Base-by-base conservation (phyloP, 2,888 invertebrate species). In the Philopedon plagiatum region DNA sequence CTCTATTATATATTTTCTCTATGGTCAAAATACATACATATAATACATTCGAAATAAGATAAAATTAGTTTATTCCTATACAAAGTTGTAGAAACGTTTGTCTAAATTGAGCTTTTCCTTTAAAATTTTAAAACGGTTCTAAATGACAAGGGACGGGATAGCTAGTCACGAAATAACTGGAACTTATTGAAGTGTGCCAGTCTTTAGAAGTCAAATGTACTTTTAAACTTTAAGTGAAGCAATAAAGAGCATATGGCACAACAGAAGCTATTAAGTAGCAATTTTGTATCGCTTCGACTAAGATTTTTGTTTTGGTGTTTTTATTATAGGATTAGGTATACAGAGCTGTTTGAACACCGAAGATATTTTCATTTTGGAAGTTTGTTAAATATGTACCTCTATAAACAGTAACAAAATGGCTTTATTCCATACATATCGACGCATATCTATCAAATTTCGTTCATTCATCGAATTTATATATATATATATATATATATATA, bases 201-300 rank as follows among this genome's bases (percentile, higher is more conserved):
- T 15, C 15, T 57, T 57, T 41, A 19, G 57, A 54, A 61, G 39
- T 44, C 18, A 46, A 65, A 65, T 65, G 44, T 56, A 65, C 65
- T 65, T 65, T 54, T 54, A 41, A 54, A 65, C 54, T 65, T 56
- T 37, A 39, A 65, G 56, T 41, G 7, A 29, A 26, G 57, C 57
- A 5, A 44, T 65, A 65, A 57, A 65, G 54, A 54, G 56, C 65
- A 65, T 54, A 19, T 29, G 57, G 65, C 57, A 65, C 54, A 58
- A 58, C 58, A 58, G 21, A 1, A 32, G 58, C 19, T 44, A 54
- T 54, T 54, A 54, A 54, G 54, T 18, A 54, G 18, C 29, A 18
- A 54, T 54, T 29, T 32, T 54, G 54, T 26, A 18, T 32, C 54
- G 29, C 29, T 23, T 54, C 26, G 15, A 9, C 13, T 26, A 32